Evolutionary conservation across 64 coral and sea anemone species (phyloP), one percentile per base, ranked within the genome.

Genomic region (Catalaphyllia jardinei): DNA sequence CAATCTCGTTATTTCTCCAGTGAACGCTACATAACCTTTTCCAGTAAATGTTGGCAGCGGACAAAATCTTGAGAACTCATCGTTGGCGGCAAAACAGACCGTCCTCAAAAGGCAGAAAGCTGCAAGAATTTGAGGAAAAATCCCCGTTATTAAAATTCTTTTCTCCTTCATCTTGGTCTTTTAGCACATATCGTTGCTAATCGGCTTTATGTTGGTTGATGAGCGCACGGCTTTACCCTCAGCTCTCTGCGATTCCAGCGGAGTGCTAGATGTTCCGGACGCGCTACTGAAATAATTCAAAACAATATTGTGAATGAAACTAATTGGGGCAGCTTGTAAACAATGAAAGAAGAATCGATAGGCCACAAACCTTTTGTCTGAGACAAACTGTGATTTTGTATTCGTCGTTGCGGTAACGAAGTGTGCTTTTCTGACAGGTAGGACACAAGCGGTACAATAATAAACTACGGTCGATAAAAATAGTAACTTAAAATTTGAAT

Each of bases 1-100:
- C 55, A 97, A 84, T 18, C 46, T 79, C 19, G 73, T 74, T 76
- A 91, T 94, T 72, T 74, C 38, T 50, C 91, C 95, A 60, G 75
- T 65, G 76, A 97, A 97, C 0, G 95, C 95, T 18, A 87, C 31
- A 33, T 90, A 60, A 14, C 84, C 72, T 22, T 78, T 76, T 42
- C 91, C 95, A 24, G 82, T 89, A 57, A 93, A 80, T 51, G 39
- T 22, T 49, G 95, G 95, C 31, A 97, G 62, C n/a, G 59, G 60
- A 57, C 90, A 92, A 14, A 82, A 79, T 79, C 62, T 22, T 38
- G 90, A 24, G 76, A 76, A 49, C 22, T 63, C 81, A 38, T 35
- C 62, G 11, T 52, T 39, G 0, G 81, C 42, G 29, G 52, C 72
- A 19, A 24, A 71, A n/a, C 39, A 89, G 29, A 88, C 38, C 52